Percentiles rank a stretch among this genome's conserved stretches.
Evolutionary conservation across 2,113 vertebrate species (phyloP).

Genomic region (Odocoileus hemionus): DNA sequence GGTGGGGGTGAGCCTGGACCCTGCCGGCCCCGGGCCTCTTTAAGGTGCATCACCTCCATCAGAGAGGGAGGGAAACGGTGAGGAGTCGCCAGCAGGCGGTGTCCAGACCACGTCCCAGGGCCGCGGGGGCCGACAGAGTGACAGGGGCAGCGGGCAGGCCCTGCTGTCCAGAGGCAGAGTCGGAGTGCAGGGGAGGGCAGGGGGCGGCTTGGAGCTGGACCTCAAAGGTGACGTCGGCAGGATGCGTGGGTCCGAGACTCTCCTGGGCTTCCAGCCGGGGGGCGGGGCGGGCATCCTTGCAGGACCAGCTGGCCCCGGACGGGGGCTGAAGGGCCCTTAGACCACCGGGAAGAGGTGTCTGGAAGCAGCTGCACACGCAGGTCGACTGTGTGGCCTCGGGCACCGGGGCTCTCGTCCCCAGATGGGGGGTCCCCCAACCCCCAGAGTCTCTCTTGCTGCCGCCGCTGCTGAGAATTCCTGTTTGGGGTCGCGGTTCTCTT

Average conservation of each 20-base stretch:
- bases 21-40: neutral
- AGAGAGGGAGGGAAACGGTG: neutral
- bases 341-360: neutral
- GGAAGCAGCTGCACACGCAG: neutral
- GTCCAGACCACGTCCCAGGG: neutral
- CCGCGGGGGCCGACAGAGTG: neutral
- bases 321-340: neutral
- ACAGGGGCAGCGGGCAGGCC: neutral
- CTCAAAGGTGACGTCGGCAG: neutral
- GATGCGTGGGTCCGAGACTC: neutral
- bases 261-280: neutral
- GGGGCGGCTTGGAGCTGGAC: neutral
- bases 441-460: neutral
- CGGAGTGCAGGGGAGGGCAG: neutral
- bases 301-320: neutral
- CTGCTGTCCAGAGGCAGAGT: neutral
- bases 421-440: accelerated
- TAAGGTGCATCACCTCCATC: neutral
- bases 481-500: neutral
- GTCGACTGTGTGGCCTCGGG: neutral
- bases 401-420: neutral
- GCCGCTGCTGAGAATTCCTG: neutral
- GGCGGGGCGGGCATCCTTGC: too few relatives aligned
- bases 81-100: too few relatives aligned
- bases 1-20: neutral